Evolutionary conservation across 2,888 invertebrate genomes (phyloP), one percentile per base, ranked within the genome.

Genomic region (Copidosoma aretas): DNA sequence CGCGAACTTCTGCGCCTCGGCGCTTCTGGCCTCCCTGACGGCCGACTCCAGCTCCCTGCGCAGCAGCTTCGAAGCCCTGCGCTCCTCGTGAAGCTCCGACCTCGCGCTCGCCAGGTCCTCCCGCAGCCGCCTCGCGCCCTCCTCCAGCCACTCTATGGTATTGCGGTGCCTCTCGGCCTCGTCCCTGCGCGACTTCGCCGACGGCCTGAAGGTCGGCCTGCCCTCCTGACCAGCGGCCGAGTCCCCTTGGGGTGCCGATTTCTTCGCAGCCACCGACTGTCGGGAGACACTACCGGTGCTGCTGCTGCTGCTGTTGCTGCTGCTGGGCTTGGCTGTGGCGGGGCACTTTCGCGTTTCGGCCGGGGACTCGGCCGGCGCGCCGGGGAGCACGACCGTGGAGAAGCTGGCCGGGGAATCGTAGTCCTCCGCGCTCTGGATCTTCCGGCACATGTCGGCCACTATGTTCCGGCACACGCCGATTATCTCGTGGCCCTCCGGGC

Each of bases 131-230:
- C 78, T 73, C 15, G 77, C 76, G 25, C 78, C 77, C 43, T 81
- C 79, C 60, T 80, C 80, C 51, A 81, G 68, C 80, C 81, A 81
- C 64, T 78, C 77, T 59, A 81, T 80, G 5, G 79, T 80, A 70
- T 79, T 79, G 24, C 80, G 72, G 5, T 80, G 72, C 43, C 79
- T 75, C 1, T 71, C 62, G 17, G 76, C 68, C 39, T 79, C 79
- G 67, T 76, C 76, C 14, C 69, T 71, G 17, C 46, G 41, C 66
- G 60, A 39, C 32, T 32, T 32, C 4, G 4, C 32, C 32, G 32
- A 32, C 3, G 8, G 8, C 32, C 32, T 32, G 4, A 32, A 32
- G 8, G 32, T 8, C 32, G 8, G 8, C 8, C 32, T 32, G 4
- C n/a, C n/a, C n/a, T n/a, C n/a, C n/a, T n/a, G n/a, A n/a, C n/a